Evolutionary conservation across 2,797 vertebrate species (phyloP).

Genomic region (Tadarida brasiliensis): DNA sequence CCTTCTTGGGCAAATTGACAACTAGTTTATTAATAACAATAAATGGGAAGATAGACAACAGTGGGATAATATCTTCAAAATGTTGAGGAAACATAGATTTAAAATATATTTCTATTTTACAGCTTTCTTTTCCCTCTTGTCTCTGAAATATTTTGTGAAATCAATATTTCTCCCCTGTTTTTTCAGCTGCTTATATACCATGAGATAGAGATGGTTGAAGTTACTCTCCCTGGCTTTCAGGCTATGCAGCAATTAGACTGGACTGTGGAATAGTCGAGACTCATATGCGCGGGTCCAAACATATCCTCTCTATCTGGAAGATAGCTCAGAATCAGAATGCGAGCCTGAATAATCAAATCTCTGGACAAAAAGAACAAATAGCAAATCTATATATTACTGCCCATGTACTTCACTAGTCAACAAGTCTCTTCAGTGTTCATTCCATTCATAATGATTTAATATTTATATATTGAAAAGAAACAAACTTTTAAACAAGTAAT

Average conservation of each 20-base stretch:
- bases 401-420: background rate
- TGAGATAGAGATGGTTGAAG: background rate
- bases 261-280: background rate
- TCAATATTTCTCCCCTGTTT: background rate
- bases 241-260: background rate
- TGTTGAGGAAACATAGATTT: background rate
- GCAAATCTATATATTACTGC: background rate
- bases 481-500: slow-evolving; percentile 25
- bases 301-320: background rate
- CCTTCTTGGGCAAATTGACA: background rate
- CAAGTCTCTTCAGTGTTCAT: background rate
- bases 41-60: background rate
- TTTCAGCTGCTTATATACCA: background rate
- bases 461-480: background rate
- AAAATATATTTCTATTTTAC: background rate
- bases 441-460: background rate
- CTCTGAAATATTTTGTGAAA: background rate
- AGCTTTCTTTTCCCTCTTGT: background rate
- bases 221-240: background rate
- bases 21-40: background rate
- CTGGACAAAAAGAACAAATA: background rate
- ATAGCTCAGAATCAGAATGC: background rate
- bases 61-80: background rate
- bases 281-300: background rate
- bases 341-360: background rate